These are phyloP conservation scores for Carassius carassius DNA, from an alignment of 2,113 vertebrate species.

Conservation along the genomic window DNA sequence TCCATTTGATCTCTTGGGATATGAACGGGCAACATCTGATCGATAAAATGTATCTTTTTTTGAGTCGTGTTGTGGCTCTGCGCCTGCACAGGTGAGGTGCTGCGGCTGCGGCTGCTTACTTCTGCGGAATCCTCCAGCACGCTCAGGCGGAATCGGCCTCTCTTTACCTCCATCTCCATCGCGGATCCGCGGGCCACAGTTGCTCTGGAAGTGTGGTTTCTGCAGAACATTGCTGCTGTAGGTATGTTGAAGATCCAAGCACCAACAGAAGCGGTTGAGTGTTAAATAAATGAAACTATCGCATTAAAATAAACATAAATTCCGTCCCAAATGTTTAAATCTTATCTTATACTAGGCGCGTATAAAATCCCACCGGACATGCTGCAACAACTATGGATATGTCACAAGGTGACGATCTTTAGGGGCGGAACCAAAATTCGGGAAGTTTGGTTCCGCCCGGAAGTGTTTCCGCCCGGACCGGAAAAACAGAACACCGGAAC, in stretches of 20 bases:
- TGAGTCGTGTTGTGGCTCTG: neutral
- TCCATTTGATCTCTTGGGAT: neutral
- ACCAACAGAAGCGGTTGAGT: neutral
- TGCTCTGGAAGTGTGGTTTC: conserved; percentile 34
- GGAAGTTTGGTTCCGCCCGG: too few relatives aligned
- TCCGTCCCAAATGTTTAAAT: neutral
- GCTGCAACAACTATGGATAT: neutral
- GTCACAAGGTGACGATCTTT: too few relatives aligned
- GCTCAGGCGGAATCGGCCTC: conserved; percentile 27
- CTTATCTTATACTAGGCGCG: neutral
- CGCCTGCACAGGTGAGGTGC: neutral
- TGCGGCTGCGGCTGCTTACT: neutral
- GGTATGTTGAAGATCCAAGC: neutral
- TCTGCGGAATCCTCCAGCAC: conserved; percentile 34
- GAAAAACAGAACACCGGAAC: too few relatives aligned
- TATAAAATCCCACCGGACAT: neutral
- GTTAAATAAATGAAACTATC: too few relatives aligned
- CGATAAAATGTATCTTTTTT: neutral
- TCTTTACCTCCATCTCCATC: conserved; percentile 37
- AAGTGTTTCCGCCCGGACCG: too few relatives aligned
- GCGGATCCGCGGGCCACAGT: conserved; percentile 39
- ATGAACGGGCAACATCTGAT: neutral
- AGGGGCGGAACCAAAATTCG: too few relatives aligned
- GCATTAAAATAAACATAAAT: neutral
- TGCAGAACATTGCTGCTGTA: conserved; percentile 9